These are phyloP conservation scores for Bombus confusus DNA, from an alignment of 1,140 invertebrate genomes.

Conservation along the genomic window DNA sequence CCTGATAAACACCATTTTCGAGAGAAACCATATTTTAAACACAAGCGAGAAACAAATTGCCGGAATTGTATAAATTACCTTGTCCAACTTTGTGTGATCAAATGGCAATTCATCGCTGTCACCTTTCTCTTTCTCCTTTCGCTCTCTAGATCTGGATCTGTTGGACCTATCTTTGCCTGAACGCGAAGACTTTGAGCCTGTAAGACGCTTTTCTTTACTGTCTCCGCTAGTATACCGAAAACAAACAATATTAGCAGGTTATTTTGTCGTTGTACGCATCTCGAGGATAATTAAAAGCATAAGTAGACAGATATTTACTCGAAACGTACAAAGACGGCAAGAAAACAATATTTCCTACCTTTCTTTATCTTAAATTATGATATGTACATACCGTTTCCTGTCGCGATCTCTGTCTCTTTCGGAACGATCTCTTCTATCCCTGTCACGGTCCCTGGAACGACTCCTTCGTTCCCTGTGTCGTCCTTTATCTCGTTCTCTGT, in stretches of 20 bases:
- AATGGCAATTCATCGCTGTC: constrained; percentile 84
- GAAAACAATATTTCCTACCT: too few relatives aligned
- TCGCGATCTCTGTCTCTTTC: constrained; percentile 77
- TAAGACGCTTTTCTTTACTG: constrained; percentile 82
- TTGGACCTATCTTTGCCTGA: constrained; percentile 80
- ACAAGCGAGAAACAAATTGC: rapidly evolving
- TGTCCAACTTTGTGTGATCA: constrained; percentile 89
- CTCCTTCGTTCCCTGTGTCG: constrained; percentile 78
- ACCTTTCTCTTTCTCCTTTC: constrained; percentile 83
- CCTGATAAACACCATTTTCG: constrained; percentile 79
- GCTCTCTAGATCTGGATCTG: constrained; percentile 76
- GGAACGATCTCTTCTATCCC: constrained; percentile 71
- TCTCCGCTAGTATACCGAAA: constrained; percentile 78
- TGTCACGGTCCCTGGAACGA: constrained; percentile 76
- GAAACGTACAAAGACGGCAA: too few relatives aligned
- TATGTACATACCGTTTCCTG: constrained; percentile 65
- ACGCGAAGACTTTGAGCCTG: constrained; percentile 80
- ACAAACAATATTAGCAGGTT: constrained; percentile 69
- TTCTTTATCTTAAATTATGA: background rate
- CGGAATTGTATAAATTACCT: constrained; percentile 80
- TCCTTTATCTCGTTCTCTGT: constrained; percentile 82
- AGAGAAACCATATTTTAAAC: rapidly evolving
- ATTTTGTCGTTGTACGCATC: constrained; percentile 25
- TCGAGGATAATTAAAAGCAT: background rate
- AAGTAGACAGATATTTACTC: background rate